A percentile compares a stretch with the other conserved stretches of the same genome.
phyloP scores from a whole-genome alignment of 2,888 invertebrate species.

The Venusia cambrica region DNA sequence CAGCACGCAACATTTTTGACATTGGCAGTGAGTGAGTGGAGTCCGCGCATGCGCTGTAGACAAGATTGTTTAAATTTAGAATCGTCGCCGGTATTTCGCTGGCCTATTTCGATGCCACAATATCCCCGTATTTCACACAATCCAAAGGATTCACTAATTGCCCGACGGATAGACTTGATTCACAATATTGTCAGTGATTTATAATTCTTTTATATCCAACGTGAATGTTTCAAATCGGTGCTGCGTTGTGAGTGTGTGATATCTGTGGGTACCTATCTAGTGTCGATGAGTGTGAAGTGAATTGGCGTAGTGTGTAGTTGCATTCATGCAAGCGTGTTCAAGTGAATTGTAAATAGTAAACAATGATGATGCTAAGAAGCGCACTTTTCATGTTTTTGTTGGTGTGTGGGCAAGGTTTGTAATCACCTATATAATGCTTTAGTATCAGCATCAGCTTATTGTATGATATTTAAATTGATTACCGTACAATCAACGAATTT shows the following conservation, averaged over 20 bases:
- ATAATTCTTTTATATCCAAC: constrained; percentile 19
- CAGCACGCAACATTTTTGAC: constrained; percentile 43
- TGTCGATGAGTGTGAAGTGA: too few species aligned
- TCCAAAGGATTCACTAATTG: constrained; percentile 36
- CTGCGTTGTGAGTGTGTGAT: too few species aligned
- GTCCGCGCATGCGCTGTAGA: constrained; percentile 66
- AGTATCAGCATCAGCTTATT: too few species aligned
- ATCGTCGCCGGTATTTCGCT: constrained; percentile 57
- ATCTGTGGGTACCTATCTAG: too few species aligned
- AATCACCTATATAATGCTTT: too few species aligned
- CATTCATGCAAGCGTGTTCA: constrained; percentile 33
- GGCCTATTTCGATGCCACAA: constrained; percentile 61
- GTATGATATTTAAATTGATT: too few species aligned
- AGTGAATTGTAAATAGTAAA: constrained; percentile 21
- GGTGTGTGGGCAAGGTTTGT: constrained; percentile 50
- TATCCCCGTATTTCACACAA: constrained; percentile 53
- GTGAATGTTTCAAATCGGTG: constrained; percentile 21
- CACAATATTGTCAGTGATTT: constrained; percentile 35
- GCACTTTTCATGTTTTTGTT: constrained; percentile 46
- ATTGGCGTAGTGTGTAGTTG: constrained; percentile 23
- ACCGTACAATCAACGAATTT: too few species aligned
- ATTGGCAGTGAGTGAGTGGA: constrained; percentile 46
- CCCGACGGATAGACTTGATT: constrained; percentile 36
- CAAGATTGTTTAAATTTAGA: constrained; percentile 71
- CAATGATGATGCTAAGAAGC: constrained; percentile 43